phyloP scores from a whole-genome alignment of 92 coral and sea anemone species.

The Phenganax marumi region DNA sequence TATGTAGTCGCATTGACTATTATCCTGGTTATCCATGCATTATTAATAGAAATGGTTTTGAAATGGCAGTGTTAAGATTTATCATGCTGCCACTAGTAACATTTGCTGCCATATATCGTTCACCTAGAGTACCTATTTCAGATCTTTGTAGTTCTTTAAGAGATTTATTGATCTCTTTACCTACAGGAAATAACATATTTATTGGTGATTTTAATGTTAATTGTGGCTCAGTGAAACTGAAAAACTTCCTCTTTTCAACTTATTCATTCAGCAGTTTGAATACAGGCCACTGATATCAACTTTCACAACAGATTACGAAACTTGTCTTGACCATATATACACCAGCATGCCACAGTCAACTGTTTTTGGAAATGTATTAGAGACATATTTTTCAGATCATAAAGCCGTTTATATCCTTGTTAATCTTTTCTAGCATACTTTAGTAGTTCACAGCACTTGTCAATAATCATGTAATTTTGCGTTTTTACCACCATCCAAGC shows the following conservation, averaged over 20 bases:
- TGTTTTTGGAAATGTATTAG: neutral
- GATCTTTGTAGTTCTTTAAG: conserved; percentile 33
- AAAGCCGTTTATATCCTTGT: neutral
- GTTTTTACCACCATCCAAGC: neutral
- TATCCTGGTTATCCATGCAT: conserved; percentile 40
- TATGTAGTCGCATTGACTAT: conserved; percentile 28
- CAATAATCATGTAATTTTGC: neutral
- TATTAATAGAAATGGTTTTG: conserved; percentile 31
- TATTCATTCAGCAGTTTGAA: neutral
- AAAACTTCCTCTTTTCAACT: neutral
- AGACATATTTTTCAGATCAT: conserved; percentile 7
- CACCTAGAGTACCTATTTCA: conserved; percentile 9
- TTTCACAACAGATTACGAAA: neutral
- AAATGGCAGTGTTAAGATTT: conserved; percentile 22
- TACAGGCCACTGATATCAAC: neutral
- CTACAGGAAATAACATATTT: conserved; percentile 43
- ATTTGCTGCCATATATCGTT: neutral
- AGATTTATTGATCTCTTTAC: neutral
- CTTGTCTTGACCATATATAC: conserved; percentile 12
- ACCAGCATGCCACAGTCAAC: neutral
- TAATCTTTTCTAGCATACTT: neutral
- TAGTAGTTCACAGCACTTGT: neutral
- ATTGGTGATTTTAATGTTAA: conserved; percentile 52
- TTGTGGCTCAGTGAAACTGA: conserved; percentile 51
- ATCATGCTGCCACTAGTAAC: neutral